Conservation (phyloP, 2,888 invertebrate species). For the Ophion ventricosus region DNA sequence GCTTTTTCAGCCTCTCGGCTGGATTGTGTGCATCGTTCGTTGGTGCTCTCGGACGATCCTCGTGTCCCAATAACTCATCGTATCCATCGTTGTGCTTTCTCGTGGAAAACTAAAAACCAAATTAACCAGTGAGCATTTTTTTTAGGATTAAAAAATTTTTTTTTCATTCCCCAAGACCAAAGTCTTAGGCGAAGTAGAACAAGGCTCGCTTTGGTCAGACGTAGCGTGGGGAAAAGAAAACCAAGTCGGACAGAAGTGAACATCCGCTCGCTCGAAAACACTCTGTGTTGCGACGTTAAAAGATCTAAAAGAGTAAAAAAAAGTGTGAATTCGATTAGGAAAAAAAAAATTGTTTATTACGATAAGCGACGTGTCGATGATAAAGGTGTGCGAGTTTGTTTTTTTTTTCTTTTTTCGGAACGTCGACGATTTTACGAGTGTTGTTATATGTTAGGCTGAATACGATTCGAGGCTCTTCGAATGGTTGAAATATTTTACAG, state of each 20-base stretch:
- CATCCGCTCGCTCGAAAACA: too few relatives aligned
- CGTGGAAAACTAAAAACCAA: too few relatives aligned
- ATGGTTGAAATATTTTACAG: constrained; percentile 33
- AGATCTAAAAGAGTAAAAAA: too few relatives aligned
- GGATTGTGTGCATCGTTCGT: constrained; percentile 39
- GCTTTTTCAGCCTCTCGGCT: constrained; percentile 15
- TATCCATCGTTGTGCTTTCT: constrained; percentile 24
- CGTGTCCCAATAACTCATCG: constrained; percentile 41
- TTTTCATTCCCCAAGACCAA: too few relatives aligned
- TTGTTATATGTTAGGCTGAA: constrained; percentile 4
- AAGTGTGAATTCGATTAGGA: too few relatives aligned
- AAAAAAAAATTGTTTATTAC: too few relatives aligned
- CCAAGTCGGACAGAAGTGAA: not conserved
- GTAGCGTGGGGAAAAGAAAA: constrained; percentile 19
- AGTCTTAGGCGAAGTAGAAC: not conserved
- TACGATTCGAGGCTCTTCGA: constrained; percentile 28
- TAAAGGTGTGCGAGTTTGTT: not conserved
- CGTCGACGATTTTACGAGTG: not conserved
- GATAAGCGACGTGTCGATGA: not conserved
- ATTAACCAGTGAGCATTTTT: too few relatives aligned
- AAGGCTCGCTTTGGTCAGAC: constrained; percentile 4
- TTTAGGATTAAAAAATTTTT: too few relatives aligned
- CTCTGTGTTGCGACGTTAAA: too few relatives aligned
- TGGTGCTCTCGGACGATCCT: constrained; percentile 49
- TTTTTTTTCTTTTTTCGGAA: too few relatives aligned